Conservation (phyloP, 2,797 vertebrate species). For the Tenualosa thibaudeaui region DNA sequence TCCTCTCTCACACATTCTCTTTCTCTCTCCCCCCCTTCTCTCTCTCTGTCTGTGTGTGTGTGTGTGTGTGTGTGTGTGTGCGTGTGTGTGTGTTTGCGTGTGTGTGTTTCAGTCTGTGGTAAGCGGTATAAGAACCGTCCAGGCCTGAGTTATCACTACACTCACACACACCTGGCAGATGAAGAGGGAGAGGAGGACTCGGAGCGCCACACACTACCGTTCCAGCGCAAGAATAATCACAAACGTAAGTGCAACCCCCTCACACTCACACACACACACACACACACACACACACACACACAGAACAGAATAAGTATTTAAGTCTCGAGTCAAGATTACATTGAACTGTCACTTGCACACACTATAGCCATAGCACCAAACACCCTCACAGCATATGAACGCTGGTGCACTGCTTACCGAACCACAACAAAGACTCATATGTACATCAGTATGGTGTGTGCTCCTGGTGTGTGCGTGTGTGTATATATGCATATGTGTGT, state of each 20-base stretch:
- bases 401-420: not conserved
- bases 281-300: conserved; percentile 39
- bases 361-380: not conserved
- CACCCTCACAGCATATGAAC: not conserved
- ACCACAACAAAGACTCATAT: not conserved
- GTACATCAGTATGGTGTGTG: not conserved
- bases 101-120: conserved; percentile 72
- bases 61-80: not conserved
- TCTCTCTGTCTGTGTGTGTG: not conserved
- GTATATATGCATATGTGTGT: not conserved
- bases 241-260: conserved; percentile 79
- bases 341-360: not conserved
- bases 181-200: conserved; percentile 91
- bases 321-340: not conserved
- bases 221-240: conserved; percentile 95
- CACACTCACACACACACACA: conserved; percentile 33
- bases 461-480: not conserved
- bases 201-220: conserved; percentile 88
- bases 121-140: conserved; percentile 95
- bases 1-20: no score
- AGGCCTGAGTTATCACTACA: conserved; percentile 95
- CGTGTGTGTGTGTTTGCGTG: conserved; percentile 26
- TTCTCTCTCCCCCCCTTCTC: not conserved
- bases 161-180: conserved; percentile 93
- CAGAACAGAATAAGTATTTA: not conserved